Evolutionary conservation across 2,888 invertebrate genomes (phyloP).

Genomic region (Phragmatobia fuliginosa): DNA sequence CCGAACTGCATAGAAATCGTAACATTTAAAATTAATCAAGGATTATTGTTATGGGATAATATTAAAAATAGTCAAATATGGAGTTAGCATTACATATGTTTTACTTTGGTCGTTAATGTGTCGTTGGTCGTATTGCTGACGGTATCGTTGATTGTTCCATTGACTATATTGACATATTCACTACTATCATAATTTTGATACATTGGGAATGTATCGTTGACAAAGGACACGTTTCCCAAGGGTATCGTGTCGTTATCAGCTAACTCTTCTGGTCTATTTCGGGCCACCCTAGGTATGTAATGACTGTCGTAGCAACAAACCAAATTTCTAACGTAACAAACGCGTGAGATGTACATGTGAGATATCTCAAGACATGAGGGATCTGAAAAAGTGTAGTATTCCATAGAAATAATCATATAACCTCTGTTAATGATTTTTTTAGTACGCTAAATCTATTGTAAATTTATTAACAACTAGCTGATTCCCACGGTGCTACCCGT

Average conservation of each 20-base stretch:
- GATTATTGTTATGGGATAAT: neutral
- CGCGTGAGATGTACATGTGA: slow-evolving; percentile 64
- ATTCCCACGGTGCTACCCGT: too few relatives aligned
- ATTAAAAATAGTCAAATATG: neutral
- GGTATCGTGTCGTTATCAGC: neutral
- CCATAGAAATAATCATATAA: neutral
- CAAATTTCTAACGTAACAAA: slow-evolving; percentile 63
- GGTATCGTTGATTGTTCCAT: neutral
- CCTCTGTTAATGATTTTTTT: too few relatives aligned
- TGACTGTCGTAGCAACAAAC: slow-evolving; percentile 69
- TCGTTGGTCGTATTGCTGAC: neutral
- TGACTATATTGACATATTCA: neutral
- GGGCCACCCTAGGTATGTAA: neutral
- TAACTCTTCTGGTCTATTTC: neutral
- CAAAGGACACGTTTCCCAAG: neutral
- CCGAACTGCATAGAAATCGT: neutral
- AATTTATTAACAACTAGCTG: too few relatives aligned
- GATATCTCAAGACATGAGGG: slow-evolving; percentile 61
- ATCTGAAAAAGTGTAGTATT: slow-evolving; percentile 52
- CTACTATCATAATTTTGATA: neutral
- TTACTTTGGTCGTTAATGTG: too few relatives aligned
- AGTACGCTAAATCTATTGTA: too few relatives aligned
- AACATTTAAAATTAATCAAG: neutral
- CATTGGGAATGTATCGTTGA: neutral
- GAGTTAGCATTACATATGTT: neutral